Evolutionary conservation across 2,888 invertebrate species (phyloP), one percentile per base, ranked within the genome.

Genomic region (Cordylochernes scorpioides): DNA sequence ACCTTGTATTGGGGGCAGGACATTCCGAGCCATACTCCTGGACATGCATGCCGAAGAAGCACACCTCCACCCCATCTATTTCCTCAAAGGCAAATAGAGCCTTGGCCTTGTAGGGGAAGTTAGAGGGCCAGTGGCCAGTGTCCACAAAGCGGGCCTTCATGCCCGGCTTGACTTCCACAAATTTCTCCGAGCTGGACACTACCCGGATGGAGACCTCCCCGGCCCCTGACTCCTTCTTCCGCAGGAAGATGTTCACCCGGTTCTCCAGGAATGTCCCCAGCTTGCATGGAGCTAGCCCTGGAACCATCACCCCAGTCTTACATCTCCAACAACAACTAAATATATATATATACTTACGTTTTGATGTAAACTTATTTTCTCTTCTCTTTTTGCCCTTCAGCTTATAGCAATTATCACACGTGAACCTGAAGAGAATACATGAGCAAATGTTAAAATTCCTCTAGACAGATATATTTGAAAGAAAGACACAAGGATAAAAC

Each of bases 41-140:
- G 14, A 97, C 97, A 55, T 99, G 97, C 82, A 97, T 91, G 41
- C 97, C 97, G 58, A 99, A 97, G 63, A 99, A 94, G 59, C 94
- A 97, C 8, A 97, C 86, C 56, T 97, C 97, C 26, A 74, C 71
- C 27, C 94, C 94, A 51, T 97, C 88, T 30, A 97, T 77, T 51
- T 97, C 88, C 57, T 97, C 91, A 58, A 97, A 99, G 32, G 97
- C 97, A 61, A 97, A 97, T 42, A 97, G 61, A 8, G 97, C 94
- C 60, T 99, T 97, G 39, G 97, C 86, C 43, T 86, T 64, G 56
- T 91, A 97, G 5, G 94, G 91, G 59, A 94, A 97, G 50, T 78
- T 78, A 5, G 72, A 65, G 35, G 68, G 65, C 57, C 91, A 65
- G 49, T 86, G 84, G 32, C 73, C 71, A 15, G 64, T 66, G 28